Conservation (phyloP, 2,888 invertebrate genomes). For the Mechanitis messenoides region DNA sequence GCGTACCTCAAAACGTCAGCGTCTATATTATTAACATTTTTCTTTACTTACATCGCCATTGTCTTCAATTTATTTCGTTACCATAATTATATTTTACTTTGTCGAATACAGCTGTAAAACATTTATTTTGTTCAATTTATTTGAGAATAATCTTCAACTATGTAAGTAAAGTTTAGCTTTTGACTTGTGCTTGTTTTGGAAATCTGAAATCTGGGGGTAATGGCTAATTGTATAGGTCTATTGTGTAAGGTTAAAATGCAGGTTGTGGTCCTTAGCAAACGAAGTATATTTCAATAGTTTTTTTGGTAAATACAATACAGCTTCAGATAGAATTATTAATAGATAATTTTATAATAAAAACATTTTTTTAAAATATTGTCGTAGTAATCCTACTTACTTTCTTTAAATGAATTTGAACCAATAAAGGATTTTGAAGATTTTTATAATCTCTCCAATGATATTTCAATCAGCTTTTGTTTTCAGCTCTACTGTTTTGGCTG, state of each 20-base stretch:
- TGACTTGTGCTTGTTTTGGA: conserved; percentile 12
- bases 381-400: conserved; percentile 42
- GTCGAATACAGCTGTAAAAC: conserved; percentile 43
- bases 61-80: no score
- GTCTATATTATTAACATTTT: no score
- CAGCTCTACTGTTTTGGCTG: conserved; percentile 46
- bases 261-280: conserved; percentile 1
- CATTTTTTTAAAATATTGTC: neutral
- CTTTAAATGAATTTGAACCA: conserved; percentile 42
- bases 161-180: neutral
- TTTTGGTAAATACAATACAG: no score
- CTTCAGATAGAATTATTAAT: no score
- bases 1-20: no score
- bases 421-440: conserved; percentile 39
- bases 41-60: no score
- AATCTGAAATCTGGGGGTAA: conserved; percentile 13
- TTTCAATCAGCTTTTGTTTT: conserved; percentile 48
- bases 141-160: no score
- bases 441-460: conserved; percentile 40
- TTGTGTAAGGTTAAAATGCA: conserved; percentile 10
- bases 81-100: conserved; percentile 51
- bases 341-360: no score
- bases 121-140: neutral
- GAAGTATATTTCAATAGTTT: neutral
- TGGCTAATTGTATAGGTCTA: conserved; percentile 16